phyloP scores from a whole-genome alignment of 2,888 invertebrate species.

The Asteroscopus sphinx region DNA sequence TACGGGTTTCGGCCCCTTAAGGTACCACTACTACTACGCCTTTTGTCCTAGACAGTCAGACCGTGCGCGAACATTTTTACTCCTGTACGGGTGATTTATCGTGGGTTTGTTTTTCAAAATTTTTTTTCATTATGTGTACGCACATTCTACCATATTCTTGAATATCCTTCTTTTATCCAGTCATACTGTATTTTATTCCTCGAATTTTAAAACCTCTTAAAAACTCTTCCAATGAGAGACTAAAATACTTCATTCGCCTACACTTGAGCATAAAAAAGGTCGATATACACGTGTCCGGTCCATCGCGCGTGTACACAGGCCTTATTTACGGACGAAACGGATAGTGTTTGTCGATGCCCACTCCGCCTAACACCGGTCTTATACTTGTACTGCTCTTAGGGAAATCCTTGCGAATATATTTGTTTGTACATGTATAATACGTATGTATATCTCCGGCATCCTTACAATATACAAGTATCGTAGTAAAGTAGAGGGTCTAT shows the following conservation, averaged over 20 bases:
- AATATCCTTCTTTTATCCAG: too few species aligned
- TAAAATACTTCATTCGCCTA: background rate
- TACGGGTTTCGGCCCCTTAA: too few species aligned
- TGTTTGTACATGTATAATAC: background rate
- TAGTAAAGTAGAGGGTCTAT: too few species aligned
- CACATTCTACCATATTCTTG: too few species aligned
- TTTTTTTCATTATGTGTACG: too few species aligned
- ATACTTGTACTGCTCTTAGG: slow-evolving; percentile 11
- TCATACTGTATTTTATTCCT: too few species aligned
- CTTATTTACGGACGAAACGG: slow-evolving; percentile 38
- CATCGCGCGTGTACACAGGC: slow-evolving; percentile 19
- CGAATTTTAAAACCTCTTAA: too few species aligned
- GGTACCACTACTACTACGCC: too few species aligned
- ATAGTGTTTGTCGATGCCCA: slow-evolving; percentile 31
- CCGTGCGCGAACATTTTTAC: too few species aligned
- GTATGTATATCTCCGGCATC: background rate
- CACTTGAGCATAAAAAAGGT: slow-evolving; percentile 23
- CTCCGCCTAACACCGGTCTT: slow-evolving; percentile 2
- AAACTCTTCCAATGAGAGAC: background rate
- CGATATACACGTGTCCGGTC: slow-evolving; percentile 13
- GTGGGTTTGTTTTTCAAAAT: too few species aligned
- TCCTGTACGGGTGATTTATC: too few species aligned
- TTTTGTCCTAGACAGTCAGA: too few species aligned
- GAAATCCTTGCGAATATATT: slow-evolving; percentile 5
- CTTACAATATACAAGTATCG: background rate